Percentiles rank a stretch among this genome's conserved stretches.
Conservation (phyloP, 2,113 vertebrate genomes). For the Odontesthes bonariensis region DNA sequence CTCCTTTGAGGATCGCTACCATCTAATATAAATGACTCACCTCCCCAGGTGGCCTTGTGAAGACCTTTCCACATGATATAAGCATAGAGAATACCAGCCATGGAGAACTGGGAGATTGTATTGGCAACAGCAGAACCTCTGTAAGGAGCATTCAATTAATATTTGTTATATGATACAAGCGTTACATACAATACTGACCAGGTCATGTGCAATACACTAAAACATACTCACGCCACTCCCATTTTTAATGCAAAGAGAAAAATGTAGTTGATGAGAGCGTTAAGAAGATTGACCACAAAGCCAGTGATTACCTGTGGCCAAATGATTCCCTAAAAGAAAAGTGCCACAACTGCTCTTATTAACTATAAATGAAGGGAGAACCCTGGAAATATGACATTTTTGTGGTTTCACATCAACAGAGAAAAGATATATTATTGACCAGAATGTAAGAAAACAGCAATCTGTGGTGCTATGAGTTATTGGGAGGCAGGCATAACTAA, state of each 20-base stretch:
- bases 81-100: slow-evolving; percentile 81
- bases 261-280: slow-evolving; percentile 88
- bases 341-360: neutral
- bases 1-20: neutral
- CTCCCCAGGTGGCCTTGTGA: slow-evolving; percentile 88
- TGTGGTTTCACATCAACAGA: neutral
- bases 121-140: slow-evolving; percentile 92
- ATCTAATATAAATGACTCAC: slow-evolving; percentile 69
- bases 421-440: neutral
- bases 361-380: neutral
- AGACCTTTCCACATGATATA: slow-evolving; percentile 87
- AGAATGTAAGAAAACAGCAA: no score
- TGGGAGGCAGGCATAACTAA: no score
- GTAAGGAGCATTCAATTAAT: slow-evolving; percentile 13
- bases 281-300: slow-evolving; percentile 87
- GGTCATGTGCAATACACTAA: neutral
- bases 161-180: neutral
- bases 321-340: slow-evolving; percentile 86
- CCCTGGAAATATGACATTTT: neutral
- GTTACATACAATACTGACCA: neutral
- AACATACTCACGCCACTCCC: slow-evolving; percentile 89
- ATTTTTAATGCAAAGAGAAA: slow-evolving; percentile 85
- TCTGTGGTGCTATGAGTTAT: neutral
- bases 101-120: slow-evolving; percentile 83
- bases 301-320: slow-evolving; percentile 90